phyloP scores from a whole-genome alignment of 1,140 invertebrate species.

The Eriosoma lanigerum region DNA sequence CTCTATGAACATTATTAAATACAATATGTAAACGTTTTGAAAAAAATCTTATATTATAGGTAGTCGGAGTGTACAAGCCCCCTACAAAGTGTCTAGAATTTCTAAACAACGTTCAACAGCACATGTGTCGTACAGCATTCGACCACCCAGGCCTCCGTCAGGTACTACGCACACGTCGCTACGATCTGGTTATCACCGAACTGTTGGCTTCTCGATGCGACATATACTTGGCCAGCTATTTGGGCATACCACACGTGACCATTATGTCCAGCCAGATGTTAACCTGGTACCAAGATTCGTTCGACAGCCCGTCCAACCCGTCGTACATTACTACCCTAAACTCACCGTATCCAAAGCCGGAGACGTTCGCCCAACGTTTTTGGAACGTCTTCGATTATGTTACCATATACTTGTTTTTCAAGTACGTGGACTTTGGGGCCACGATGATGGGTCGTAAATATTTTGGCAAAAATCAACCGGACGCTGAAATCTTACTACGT shows the following conservation, averaged over 20 bases:
- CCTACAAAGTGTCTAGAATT: not conserved
- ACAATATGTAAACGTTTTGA: too few relatives aligned
- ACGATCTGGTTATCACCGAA: constrained; percentile 55
- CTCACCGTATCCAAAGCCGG: constrained; percentile 36
- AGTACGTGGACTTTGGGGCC: not conserved
- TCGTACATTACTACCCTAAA: constrained; percentile 53
- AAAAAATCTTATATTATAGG: not conserved
- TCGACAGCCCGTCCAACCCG: constrained; percentile 54
- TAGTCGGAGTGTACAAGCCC: not conserved
- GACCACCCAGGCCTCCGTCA: not conserved
- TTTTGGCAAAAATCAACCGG: constrained; percentile 63
- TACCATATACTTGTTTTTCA: not conserved
- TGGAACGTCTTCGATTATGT: constrained; percentile 1
- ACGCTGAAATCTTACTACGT: constrained; percentile 59
- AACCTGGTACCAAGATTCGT: constrained; percentile 59
- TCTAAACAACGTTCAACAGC: constrained; percentile 4
- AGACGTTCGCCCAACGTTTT: constrained; percentile 48
- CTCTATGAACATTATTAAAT: too few relatives aligned
- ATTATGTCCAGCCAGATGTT: constrained; percentile 57
- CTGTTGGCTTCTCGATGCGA: constrained; percentile 53
- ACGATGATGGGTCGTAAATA: constrained; percentile 57
- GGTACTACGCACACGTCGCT: constrained; percentile 9
- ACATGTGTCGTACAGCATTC: not conserved
- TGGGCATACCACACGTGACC: constrained; percentile 58
- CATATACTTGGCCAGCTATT: constrained; percentile 57